These are phyloP conservation scores for Calidris pugnax DNA, from an alignment of 2,113 vertebrate genomes.

Conservation along the genomic window DNA sequence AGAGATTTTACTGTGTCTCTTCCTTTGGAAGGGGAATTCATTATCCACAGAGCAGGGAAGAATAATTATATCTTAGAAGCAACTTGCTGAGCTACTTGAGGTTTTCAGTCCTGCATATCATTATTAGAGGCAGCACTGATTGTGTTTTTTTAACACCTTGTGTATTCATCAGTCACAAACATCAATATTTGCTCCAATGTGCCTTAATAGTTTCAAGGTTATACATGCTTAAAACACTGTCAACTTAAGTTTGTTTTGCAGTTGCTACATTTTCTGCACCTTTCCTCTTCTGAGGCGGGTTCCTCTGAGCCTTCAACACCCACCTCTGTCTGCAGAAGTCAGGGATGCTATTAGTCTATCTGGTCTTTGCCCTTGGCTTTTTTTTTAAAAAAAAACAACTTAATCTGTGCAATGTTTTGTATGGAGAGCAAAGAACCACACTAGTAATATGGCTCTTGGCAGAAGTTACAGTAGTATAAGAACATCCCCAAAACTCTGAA, in stretches of 20 bases:
- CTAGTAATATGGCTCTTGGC: background rate
- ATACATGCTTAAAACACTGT: background rate
- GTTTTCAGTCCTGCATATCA: background rate
- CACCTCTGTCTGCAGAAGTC: background rate
- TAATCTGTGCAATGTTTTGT: background rate
- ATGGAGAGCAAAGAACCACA: background rate
- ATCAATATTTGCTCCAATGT: fast-evolving
- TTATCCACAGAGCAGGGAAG: background rate
- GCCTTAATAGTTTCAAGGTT: background rate
- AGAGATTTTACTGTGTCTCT: background rate
- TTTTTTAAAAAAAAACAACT: background rate
- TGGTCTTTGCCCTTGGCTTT: background rate
- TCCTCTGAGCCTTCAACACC: background rate
- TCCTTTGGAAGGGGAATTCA: background rate
- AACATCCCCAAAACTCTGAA: background rate
- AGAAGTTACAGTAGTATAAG: background rate
- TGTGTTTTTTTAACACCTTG: background rate
- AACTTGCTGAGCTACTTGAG: background rate
- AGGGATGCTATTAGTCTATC: background rate
- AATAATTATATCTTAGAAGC: background rate
- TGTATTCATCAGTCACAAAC: background rate
- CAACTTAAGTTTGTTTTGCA: background rate
- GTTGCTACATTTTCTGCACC: background rate
- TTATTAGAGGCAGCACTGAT: background rate
- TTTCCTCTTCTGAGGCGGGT: background rate